Conservation (phyloP, 2,113 vertebrate genomes). For the Melanocharis versteri region DNA sequence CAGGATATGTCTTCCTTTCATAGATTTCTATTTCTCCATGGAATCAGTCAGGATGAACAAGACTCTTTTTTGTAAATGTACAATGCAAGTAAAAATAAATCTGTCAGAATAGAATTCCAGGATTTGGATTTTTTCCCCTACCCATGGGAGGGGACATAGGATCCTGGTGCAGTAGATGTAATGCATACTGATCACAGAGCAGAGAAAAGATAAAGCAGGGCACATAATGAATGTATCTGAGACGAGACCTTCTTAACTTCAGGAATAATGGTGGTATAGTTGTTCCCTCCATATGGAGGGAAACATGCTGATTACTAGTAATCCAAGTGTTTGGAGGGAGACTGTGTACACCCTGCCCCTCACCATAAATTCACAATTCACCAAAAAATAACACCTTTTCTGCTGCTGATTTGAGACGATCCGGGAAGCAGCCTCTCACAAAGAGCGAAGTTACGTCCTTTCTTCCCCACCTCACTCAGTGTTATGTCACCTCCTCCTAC, state of each 20-base stretch:
- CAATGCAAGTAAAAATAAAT: constrained; percentile 10
- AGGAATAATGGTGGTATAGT: neutral
- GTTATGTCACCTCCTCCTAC: neutral
- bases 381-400: neutral
- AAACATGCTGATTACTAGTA: neutral
- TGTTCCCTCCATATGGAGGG: neutral
- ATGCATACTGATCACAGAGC: neutral
- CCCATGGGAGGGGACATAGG: neutral
- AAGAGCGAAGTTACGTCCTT: neutral
- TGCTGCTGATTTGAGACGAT: neutral
- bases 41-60: neutral
- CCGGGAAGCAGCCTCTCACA: neutral
- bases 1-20: neutral
- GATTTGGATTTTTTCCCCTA: neutral
- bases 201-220: constrained; percentile 13
- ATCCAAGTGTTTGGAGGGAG: neutral
- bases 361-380: neutral
- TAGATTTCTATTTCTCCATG: neutral
- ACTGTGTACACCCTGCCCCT: neutral
- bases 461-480: rapidly evolving
- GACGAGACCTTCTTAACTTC: neutral
- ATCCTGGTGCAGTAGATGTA: neutral
- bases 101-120: neutral
- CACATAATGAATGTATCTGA: neutral
- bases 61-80: neutral